These are phyloP conservation scores for Lethrus apterus DNA, from an alignment of 1,140 invertebrate genomes.

Conservation along the genomic window DNA sequence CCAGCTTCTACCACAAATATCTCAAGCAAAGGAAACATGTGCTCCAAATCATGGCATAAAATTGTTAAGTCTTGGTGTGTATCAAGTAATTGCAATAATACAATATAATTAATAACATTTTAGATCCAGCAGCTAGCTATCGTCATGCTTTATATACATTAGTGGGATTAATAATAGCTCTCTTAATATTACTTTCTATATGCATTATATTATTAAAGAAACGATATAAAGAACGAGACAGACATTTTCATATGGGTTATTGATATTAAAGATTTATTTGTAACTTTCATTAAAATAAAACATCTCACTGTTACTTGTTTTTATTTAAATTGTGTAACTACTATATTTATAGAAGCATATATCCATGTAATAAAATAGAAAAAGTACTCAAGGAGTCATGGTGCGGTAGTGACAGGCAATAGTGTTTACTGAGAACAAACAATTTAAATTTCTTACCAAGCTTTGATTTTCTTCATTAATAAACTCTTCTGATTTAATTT, in stretches of 20 bases:
- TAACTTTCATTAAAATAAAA: no score
- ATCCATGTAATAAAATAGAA: no score
- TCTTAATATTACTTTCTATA: conserved; percentile 41
- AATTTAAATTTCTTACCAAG: no score
- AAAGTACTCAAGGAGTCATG: no score
- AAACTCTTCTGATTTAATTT: no score
- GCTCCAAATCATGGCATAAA: conserved; percentile 24
- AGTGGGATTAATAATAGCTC: conserved; percentile 40
- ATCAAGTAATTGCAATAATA: conserved; percentile 7
- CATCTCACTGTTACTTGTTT: no score
- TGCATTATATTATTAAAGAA: conserved; percentile 44
- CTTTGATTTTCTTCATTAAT: no score
- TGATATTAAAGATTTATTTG: conserved; percentile 16
- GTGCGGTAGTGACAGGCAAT: no score
- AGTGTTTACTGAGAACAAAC: no score
- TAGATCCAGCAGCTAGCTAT: conserved; percentile 39
- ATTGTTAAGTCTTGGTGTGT: conserved; percentile 31
- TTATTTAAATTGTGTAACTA: no score
- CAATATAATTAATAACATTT: conserved; percentile 10
- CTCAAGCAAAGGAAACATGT: conserved; percentile 16
- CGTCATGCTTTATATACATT: conserved; percentile 44
- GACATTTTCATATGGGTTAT: conserved; percentile 32
- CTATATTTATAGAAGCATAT: no score
- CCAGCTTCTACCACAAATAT: conserved; percentile 29
- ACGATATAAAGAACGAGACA: conserved; percentile 34